phyloP scores from a whole-genome alignment of 2,888 invertebrate species.

The Drosophila melanosoma region DNA sequence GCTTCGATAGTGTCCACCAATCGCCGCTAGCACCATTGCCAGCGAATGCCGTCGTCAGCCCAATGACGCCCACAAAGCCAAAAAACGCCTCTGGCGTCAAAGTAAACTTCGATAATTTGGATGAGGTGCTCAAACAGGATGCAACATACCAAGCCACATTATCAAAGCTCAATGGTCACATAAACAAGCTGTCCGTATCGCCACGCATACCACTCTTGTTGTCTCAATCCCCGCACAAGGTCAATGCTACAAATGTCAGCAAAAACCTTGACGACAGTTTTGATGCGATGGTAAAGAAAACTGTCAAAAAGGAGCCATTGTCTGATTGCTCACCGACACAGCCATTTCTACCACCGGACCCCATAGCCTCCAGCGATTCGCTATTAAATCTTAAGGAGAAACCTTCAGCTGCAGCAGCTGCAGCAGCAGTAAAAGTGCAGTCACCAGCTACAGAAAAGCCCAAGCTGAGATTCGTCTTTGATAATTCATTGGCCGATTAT shows the following conservation, averaged over 20 bases:
- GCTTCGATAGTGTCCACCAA: constrained; percentile 61
- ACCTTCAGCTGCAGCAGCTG: not conserved
- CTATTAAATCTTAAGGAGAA: not conserved
- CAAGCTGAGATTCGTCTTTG: constrained; percentile 78
- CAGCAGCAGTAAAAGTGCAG: not conserved
- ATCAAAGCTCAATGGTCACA: constrained; percentile 75
- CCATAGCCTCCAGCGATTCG: not conserved
- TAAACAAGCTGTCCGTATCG: constrained; percentile 66
- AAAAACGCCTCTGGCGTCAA: constrained; percentile 32
- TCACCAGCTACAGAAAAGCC: constrained; percentile 33
- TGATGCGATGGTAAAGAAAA: constrained; percentile 43
- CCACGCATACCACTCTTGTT: constrained; percentile 46
- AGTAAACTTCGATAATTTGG: constrained; percentile 74
- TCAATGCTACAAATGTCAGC: constrained; percentile 13
- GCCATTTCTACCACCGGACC: not conserved
- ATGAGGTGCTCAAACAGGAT: constrained; percentile 71
- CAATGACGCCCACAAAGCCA: constrained; percentile 11
- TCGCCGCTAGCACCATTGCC: constrained; percentile 69
- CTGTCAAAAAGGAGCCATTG: not conserved
- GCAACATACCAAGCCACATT: constrained; percentile 74
- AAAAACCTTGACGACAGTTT: constrained; percentile 45
- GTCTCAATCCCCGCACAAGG: constrained; percentile 42
- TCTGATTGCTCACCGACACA: constrained; percentile 13
- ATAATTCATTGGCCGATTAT: constrained; percentile 73
- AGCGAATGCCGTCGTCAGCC: not conserved